These are phyloP conservation scores for Macaria notata DNA, from an alignment of 2,888 invertebrate genomes.

Conservation along the genomic window DNA sequence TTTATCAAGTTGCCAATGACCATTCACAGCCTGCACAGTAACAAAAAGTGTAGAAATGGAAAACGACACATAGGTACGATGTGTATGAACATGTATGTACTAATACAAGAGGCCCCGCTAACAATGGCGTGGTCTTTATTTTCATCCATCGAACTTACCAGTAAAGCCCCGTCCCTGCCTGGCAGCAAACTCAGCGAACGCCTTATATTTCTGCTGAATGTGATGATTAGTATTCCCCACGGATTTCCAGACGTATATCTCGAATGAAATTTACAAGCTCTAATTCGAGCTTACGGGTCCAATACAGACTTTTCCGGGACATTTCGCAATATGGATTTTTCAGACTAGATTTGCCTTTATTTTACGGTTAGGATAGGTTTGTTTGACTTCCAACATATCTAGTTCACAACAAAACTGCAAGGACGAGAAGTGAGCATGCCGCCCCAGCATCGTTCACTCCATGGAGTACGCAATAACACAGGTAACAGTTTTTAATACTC, in stretches of 20 bases:
- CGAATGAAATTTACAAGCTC: slow-evolving; percentile 68
- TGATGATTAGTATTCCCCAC: slow-evolving; percentile 71
- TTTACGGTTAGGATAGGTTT: too few species aligned
- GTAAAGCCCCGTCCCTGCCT: slow-evolving; percentile 66
- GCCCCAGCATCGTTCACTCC: too few species aligned
- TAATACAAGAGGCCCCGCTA: neutral
- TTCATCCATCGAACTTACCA: slow-evolving; percentile 45
- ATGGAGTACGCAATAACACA: too few species aligned
- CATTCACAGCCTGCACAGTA: too few species aligned
- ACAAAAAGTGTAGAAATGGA: too few species aligned
- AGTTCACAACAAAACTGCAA: too few species aligned
- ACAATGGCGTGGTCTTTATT: neutral
- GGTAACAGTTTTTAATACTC: too few species aligned
- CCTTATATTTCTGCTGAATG: slow-evolving; percentile 72
- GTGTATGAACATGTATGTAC: neutral
- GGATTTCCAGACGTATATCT: slow-evolving; percentile 64
- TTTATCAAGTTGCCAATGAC: too few species aligned
- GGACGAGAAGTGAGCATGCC: too few species aligned
- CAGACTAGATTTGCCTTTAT: too few species aligned
- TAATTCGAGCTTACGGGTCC: slow-evolving; percentile 73
- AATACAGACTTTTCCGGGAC: slow-evolving; percentile 69
- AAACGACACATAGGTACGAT: too few species aligned
- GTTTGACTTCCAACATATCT: too few species aligned
- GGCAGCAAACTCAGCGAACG: slow-evolving; percentile 73
- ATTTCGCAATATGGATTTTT: slow-evolving; percentile 34